These are phyloP conservation scores for Petrolisthes cinctipes DNA, from an alignment of 2,888 invertebrate species.

Conservation along the genomic window DNA sequence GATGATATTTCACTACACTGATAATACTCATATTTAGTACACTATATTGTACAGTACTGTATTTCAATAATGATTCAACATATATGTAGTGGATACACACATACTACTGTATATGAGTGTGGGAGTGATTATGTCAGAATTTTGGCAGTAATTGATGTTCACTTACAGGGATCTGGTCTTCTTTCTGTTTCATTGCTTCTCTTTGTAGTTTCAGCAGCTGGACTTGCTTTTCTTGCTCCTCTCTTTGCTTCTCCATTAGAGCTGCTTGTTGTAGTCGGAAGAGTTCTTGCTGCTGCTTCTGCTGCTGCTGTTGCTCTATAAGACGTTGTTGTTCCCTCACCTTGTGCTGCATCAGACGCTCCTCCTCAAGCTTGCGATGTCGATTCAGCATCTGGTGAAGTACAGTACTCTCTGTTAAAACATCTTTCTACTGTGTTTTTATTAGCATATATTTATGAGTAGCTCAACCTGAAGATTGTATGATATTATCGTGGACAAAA, in stretches of 20 bases:
- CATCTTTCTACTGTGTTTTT: no score
- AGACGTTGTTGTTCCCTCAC: constrained; percentile 54
- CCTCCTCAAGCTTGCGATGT: constrained; percentile 47
- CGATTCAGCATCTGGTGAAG: constrained; percentile 46
- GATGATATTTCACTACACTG: no score
- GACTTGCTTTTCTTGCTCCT: constrained; percentile 54
- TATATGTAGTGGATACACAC: no score
- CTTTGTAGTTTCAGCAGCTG: constrained; percentile 44
- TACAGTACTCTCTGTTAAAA: not conserved
- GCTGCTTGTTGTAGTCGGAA: constrained; percentile 51
- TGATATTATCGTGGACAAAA: no score
- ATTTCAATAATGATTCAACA: no score
- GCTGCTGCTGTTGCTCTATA: constrained; percentile 52
- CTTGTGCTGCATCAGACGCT: constrained; percentile 54
- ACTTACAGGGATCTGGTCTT: constrained; percentile 41
- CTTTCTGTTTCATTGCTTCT: constrained; percentile 49
- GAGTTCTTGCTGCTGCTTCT: constrained; percentile 49
- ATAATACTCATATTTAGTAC: no score
- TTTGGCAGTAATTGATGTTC: no score
- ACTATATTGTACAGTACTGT: no score
- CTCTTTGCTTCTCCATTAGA: constrained; percentile 51
- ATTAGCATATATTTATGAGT: not conserved
- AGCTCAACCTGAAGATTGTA: not conserved
- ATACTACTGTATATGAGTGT: no score
- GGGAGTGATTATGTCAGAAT: no score